A percentile compares a stretch with the other conserved stretches of the same genome.
Conservation (phyloP, 2,113 vertebrate species). For the Macroglossus sobrinus region DNA sequence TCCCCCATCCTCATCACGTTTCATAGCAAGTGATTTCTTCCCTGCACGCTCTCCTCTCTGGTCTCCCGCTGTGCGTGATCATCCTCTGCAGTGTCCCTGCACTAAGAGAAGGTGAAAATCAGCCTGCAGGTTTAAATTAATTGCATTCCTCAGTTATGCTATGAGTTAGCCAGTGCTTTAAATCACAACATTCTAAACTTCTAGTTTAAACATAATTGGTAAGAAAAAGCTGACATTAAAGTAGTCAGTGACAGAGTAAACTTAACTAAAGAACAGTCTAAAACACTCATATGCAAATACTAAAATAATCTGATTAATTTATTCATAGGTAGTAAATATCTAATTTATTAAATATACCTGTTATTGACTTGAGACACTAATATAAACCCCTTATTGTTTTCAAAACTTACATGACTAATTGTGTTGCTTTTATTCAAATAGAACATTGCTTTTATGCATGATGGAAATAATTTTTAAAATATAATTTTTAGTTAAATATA, state of each 20-base stretch:
- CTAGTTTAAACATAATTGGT: slow-evolving; percentile 50
- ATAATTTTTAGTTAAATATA: not conserved
- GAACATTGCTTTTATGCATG: not conserved
- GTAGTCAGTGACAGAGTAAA: slow-evolving; percentile 24
- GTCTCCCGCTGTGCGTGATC: not conserved
- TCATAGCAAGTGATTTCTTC: not conserved
- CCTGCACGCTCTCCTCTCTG: not conserved
- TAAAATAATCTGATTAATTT: not conserved
- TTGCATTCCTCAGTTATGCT: slow-evolving; percentile 56
- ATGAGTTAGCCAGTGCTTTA: slow-evolving; percentile 28
- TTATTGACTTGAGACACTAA: not conserved
- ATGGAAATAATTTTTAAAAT: not conserved
- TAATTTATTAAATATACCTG: not conserved
- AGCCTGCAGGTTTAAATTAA: slow-evolving; percentile 65
- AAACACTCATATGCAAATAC: slow-evolving; percentile 9
- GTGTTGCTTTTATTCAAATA: not conserved
- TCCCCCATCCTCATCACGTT: rapidly evolving
- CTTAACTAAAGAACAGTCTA: not conserved
- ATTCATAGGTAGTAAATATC: not conserved
- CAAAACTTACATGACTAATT: not conserved
- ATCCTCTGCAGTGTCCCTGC: not conserved
- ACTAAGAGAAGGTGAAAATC: slow-evolving; percentile 58
- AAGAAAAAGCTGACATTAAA: slow-evolving; percentile 52
- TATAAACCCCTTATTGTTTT: slow-evolving; percentile 34
- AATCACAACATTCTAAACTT: slow-evolving; percentile 46